Conservation (phyloP, 2,888 invertebrate species). For the Parnassius glacialis region DNA sequence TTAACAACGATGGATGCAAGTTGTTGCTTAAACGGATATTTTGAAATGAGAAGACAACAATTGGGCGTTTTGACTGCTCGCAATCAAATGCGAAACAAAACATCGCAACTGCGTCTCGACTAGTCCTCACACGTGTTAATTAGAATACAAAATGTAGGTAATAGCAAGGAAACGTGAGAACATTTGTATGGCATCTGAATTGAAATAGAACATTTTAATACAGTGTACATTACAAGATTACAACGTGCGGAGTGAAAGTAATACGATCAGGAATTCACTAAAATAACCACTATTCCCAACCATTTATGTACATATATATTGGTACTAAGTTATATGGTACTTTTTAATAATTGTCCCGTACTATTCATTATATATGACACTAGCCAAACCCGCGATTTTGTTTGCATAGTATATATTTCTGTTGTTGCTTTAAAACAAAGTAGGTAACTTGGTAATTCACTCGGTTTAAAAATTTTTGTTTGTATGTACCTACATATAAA, state of each 20-base stretch:
- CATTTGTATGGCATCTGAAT: slow-evolving; percentile 43
- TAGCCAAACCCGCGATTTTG: too few species aligned
- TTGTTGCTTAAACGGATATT: slow-evolving; percentile 21
- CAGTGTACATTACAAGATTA: slow-evolving; percentile 52
- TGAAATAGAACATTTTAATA: slow-evolving; percentile 49
- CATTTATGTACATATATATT: too few species aligned
- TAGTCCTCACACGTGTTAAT: slow-evolving; percentile 48
- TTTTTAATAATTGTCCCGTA: too few species aligned
- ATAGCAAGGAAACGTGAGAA: slow-evolving; percentile 56
- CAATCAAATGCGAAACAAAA: slow-evolving; percentile 39
- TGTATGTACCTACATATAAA: too few species aligned
- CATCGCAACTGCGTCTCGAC: slow-evolving; percentile 39
- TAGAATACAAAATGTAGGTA: slow-evolving; percentile 41
- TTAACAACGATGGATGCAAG: slow-evolving; percentile 7
- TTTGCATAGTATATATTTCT: too few species aligned
- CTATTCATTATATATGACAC: too few species aligned
- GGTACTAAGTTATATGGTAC: too few species aligned
- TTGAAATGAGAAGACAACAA: slow-evolving; percentile 22
- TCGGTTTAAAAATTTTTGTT: too few species aligned
- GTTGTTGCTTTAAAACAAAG: too few species aligned
- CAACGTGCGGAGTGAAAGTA: slow-evolving; percentile 60
- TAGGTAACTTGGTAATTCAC: too few species aligned
- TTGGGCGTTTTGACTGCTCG: slow-evolving; percentile 20
- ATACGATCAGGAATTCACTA: slow-evolving; percentile 9
- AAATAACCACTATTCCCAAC: neutral